Percentiles rank a stretch among this genome's conserved stretches.
phyloP scores from a whole-genome alignment of 2,888 invertebrate genomes.

The Cataglyphis livida region DNA sequence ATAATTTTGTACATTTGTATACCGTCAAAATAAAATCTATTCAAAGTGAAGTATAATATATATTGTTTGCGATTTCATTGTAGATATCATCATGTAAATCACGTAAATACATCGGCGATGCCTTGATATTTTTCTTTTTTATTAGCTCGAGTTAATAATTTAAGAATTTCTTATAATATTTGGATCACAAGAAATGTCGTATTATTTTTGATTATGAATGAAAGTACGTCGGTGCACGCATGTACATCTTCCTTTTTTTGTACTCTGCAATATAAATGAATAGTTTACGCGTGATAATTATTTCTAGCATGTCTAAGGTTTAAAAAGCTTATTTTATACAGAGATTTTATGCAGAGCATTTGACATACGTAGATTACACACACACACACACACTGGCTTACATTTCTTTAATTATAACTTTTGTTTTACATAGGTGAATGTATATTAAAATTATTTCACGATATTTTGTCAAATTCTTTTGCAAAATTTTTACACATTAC shows the following conservation, averaged over 20 bases:
- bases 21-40: background rate
- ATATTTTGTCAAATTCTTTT: background rate
- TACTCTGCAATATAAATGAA: conserved; percentile 19
- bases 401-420: background rate
- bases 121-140: background rate
- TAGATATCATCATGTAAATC: conserved; percentile 25
- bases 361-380: background rate
- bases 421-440: background rate
- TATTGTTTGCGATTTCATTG: conserved; percentile 8
- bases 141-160: conserved; percentile 71
- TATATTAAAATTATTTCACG: background rate
- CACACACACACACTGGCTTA: background rate
- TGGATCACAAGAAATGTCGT: conserved; percentile 61
- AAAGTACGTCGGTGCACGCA: background rate
- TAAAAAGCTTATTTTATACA: background rate
- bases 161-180: conserved; percentile 51
- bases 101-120: conserved; percentile 3
- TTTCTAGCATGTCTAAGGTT: conserved; percentile 1
- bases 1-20: background rate
- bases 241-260: conserved; percentile 15
- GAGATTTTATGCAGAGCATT: background rate
- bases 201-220: conserved; percentile 26
- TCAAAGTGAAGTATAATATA: background rate
- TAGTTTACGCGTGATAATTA: conserved; percentile 31
- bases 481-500: background rate